Evolutionary conservation across 2,113 vertebrate genomes (phyloP), one percentile per base, ranked within the genome.

Genomic region (Macroglossus sobrinus): DNA sequence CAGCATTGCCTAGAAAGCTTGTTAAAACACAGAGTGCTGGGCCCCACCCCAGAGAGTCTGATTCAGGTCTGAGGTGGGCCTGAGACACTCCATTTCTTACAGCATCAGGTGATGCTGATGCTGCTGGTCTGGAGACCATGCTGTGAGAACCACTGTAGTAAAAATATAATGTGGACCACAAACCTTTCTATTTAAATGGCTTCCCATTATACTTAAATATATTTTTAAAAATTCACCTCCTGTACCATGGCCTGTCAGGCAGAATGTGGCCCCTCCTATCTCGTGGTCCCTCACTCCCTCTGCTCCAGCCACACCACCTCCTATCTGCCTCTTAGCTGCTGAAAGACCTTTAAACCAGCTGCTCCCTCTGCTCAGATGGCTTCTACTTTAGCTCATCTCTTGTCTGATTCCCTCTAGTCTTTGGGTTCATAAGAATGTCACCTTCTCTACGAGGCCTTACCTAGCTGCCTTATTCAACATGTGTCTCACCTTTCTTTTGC

Each of bases 251-350:
- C 33, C n/a, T 30, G 50, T 13, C 16, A 33, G 38, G 43, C 40
- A 47, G 66, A 53, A 16, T 30, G 38, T 7, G 22, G 38, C 15
- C 21, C 22, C 11, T 72, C 33, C 57, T 61, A 12, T 18, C 82
- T 53, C 2, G 0, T 1, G 15, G 47, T 50, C 14, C 12, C 50
- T 71, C 26, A 22, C 1, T 2, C 18, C 11, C 9, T 53, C 75
- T 68, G 64, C 28, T 59, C 30, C 18, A 43, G 26, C 19, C 47
- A 30, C 45, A 7, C 16, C 1, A 3, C 28, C 74, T 71, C 61
- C 72, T 43, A 19, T 59, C 26, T 72, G 55, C 47, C 82, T 18
- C 22, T 11, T 26, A 50, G 26, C 30, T 61, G 45, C 22, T 33
- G 55, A 19, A 12, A 64, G 30, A 63, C 61, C 35, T 85, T 69